Conservation (phyloP, 2,797 vertebrate species). For the Gymnothorax reevesii region DNA sequence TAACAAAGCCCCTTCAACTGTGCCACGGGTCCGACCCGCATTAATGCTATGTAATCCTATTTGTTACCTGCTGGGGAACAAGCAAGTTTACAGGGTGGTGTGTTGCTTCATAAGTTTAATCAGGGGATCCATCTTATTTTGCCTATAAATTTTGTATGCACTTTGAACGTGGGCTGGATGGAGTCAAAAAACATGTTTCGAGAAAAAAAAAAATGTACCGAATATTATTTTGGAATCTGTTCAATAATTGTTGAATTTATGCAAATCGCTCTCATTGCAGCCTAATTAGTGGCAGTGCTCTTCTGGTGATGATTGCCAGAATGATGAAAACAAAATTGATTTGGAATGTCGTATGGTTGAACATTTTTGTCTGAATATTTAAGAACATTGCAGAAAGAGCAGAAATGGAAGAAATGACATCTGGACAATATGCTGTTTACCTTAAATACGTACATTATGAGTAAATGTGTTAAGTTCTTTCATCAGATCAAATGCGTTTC, state of each 20-base stretch:
- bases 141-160: neutral
- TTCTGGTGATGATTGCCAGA: neutral
- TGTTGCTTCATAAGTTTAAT: neutral
- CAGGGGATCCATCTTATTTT: neutral
- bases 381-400: neutral
- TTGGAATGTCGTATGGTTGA: neutral
- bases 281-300: too few species aligned
- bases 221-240: neutral
- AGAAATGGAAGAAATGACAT: neutral
- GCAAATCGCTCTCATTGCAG: neutral
- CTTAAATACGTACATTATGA: too few species aligned
- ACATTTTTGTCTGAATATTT: neutral
- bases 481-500: too few species aligned
- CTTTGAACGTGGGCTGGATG: neutral
- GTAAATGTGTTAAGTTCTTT: too few species aligned
- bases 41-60: neutral
- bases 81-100: neutral
- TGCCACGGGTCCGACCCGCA: neutral
- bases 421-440: neutral
- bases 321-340: neutral
- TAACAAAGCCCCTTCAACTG: conserved; percentile 8
- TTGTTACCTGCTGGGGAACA: conserved; percentile 17
- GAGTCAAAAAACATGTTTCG: neutral
- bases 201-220: neutral
- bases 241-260: neutral